Conservation (phyloP, 2,888 invertebrate genomes). For the Phaonia tiefii region DNA sequence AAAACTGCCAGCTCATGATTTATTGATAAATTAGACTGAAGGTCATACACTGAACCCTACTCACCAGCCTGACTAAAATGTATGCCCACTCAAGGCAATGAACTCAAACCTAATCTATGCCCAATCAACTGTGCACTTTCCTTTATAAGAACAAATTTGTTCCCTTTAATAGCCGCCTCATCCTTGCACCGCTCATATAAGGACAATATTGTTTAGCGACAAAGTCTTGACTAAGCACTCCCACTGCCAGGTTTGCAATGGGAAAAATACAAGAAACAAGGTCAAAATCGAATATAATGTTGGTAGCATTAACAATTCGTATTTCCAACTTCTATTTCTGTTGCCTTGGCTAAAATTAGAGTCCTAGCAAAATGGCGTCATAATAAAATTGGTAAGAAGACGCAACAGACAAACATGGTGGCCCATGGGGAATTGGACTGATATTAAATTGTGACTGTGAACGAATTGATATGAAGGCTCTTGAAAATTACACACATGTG, state of each 20-base stretch:
- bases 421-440: too few species aligned
- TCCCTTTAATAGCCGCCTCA: too few species aligned
- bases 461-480: neutral
- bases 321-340: conserved; percentile 40
- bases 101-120: too few species aligned
- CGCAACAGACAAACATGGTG: too few species aligned
- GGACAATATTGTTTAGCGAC: too few species aligned
- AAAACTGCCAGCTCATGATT: neutral
- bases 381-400: neutral
- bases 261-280: conserved; percentile 15
- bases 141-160: too few species aligned
- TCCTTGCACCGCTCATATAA: too few species aligned
- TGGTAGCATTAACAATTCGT: neutral
- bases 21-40: conserved; percentile 27
- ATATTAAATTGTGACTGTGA: neutral
- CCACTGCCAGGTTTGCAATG: neutral
- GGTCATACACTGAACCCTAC: conserved; percentile 10
- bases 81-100: neutral
- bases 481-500: conserved; percentile 18
- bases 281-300: conserved; percentile 9
- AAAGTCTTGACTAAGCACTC: conserved; percentile 4
- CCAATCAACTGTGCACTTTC: too few species aligned
- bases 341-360: conserved; percentile 49
- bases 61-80: neutral
- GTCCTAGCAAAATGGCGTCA: conserved; percentile 51